These are phyloP conservation scores for Eustalomyia histrio DNA, from an alignment of 2,888 invertebrate species.

Conservation along the genomic window DNA sequence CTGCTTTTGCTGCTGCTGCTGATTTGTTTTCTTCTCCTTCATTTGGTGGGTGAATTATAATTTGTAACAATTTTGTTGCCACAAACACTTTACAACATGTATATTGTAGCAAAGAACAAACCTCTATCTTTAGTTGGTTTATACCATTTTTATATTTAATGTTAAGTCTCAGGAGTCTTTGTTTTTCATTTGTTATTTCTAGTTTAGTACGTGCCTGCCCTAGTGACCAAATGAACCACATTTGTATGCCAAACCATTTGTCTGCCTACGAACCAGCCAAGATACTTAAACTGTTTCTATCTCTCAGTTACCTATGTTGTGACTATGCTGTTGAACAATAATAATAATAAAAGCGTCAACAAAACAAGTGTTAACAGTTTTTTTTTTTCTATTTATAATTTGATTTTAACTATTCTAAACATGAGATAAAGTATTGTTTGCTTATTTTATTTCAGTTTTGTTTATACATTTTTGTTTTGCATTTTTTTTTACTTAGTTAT, in stretches of 20 bases:
- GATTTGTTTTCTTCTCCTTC: slow-evolving; percentile 36
- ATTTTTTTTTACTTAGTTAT: slow-evolving; percentile 5
- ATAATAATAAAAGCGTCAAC: slow-evolving; percentile 63
- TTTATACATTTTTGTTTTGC: slow-evolving; percentile 9
- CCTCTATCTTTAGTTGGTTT: slow-evolving; percentile 7
- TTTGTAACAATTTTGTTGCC: slow-evolving; percentile 66
- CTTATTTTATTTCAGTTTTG: slow-evolving; percentile 21
- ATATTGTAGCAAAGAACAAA: background rate
- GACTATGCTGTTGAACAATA: slow-evolving; percentile 42
- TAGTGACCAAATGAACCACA: slow-evolving; percentile 70
- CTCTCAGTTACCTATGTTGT: slow-evolving; percentile 19
- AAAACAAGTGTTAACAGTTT: slow-evolving; percentile 65
- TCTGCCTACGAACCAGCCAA: slow-evolving; percentile 56
- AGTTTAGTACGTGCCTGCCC: slow-evolving; percentile 67
- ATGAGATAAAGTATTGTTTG: slow-evolving; percentile 53
- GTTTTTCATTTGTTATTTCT: slow-evolving; percentile 45
- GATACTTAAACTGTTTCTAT: slow-evolving; percentile 38
- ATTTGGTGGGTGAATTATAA: slow-evolving; percentile 60
- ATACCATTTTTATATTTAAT: slow-evolving; percentile 46
- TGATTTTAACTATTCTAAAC: slow-evolving; percentile 64
- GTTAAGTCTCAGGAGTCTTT: slow-evolving; percentile 42
- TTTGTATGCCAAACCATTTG: slow-evolving; percentile 66
- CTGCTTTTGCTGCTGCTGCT: slow-evolving; percentile 4
- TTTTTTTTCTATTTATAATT: slow-evolving; percentile 61
- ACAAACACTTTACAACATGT: slow-evolving; percentile 55